Conservation (phyloP, 2,113 vertebrate genomes). For the Panthera uncia region DNA sequence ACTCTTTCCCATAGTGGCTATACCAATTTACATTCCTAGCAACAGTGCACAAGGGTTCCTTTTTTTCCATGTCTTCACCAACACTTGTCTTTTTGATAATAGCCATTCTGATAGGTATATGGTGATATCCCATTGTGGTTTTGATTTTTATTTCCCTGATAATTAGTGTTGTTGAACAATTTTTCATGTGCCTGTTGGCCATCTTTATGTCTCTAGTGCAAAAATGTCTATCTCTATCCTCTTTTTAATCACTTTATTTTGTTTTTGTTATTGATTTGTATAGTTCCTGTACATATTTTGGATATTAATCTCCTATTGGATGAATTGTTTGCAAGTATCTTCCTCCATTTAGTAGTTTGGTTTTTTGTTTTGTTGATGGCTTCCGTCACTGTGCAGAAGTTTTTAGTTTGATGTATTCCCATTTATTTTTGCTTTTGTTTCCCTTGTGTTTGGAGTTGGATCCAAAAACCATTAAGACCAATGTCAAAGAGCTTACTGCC, state of each 20-base stretch:
- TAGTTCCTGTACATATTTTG: neutral
- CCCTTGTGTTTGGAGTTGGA: neutral
- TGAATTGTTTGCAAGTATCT: neutral
- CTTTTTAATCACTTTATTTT: neutral
- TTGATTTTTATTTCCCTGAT: neutral
- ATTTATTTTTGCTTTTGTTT: neutral
- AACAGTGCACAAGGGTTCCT: neutral
- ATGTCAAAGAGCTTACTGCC: neutral
- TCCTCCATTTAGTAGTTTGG: neutral
- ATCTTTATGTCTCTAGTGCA: neutral
- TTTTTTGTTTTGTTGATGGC: neutral
- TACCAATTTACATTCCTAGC: neutral
- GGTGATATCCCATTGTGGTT: neutral
- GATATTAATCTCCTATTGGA: neutral
- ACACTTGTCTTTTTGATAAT: neutral
- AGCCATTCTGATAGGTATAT: neutral
- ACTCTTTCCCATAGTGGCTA: neutral
- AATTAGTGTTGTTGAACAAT: neutral
- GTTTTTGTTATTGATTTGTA: neutral
- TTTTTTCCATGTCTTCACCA: neutral
- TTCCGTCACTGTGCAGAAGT: neutral
- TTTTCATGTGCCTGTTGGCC: neutral
- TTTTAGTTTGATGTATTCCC: neutral
- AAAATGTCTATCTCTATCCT: neutral
- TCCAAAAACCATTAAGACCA: neutral